A percentile compares a stretch with the other conserved stretches of the same genome.
Conservation (phyloP, 1,140 invertebrate genomes). For the Grapholita molesta region DNA sequence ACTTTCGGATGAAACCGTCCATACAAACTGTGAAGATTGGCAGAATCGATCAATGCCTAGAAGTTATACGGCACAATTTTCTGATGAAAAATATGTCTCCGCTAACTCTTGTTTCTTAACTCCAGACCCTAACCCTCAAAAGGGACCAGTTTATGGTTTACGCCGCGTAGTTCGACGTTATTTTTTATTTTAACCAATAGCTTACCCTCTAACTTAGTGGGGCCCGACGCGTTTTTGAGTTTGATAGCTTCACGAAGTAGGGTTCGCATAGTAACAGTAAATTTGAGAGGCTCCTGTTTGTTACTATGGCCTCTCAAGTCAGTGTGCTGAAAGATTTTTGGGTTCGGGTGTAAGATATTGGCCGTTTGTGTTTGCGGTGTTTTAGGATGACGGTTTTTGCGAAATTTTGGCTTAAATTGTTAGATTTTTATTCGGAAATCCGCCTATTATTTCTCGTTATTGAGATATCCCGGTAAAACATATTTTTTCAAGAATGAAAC, state of each 20-base stretch:
- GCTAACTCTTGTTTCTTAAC: neutral
- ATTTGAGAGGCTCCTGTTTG: conserved; percentile 4
- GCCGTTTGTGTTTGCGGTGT: neutral
- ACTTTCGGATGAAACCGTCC: no score
- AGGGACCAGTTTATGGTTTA: conserved; percentile 27
- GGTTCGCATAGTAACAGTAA: conserved; percentile 14
- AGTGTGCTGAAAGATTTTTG: neutral
- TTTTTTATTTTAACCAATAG: conserved; percentile 26
- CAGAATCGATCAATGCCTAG: no score
- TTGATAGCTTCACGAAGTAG: conserved; percentile 5
- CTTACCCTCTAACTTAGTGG: conserved; percentile 19
- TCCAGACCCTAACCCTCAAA: neutral
- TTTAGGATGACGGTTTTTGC: neutral
- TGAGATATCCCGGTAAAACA: no score
- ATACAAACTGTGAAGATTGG: no score
- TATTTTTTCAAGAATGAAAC: no score
- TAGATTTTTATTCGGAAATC: neutral
- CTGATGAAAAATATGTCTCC: no score
- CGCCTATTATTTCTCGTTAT: no score
- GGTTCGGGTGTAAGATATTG: neutral
- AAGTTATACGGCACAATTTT: no score
- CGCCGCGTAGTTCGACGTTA: conserved; percentile 17
- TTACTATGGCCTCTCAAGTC: neutral
- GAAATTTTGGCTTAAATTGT: neutral
- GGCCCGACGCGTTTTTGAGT: conserved; percentile 7